Conservation (phyloP, 2,888 invertebrate species). For the Ferdinandea cuprea region DNA sequence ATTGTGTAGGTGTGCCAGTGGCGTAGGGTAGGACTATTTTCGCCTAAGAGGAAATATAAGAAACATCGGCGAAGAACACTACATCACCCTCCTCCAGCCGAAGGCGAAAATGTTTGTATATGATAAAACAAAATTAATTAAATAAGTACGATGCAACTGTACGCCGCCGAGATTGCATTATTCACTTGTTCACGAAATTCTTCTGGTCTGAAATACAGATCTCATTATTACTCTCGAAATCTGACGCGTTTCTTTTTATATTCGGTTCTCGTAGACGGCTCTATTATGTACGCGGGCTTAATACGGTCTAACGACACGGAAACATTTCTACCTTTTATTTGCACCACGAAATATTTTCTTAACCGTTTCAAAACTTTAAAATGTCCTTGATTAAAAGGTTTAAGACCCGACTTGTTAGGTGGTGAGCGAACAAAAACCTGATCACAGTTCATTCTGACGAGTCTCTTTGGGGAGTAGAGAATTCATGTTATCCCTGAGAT, state of each 20-base stretch:
- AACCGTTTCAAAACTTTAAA: conserved; percentile 11
- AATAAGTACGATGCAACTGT: neutral
- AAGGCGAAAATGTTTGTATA: conserved; percentile 1
- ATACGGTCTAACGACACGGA: conserved; percentile 10
- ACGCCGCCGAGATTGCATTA: neutral
- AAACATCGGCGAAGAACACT: conserved; percentile 13
- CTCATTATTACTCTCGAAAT: neutral
- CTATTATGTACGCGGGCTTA: too few relatives aligned
- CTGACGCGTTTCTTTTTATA: conserved; percentile 1
- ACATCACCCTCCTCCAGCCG: conserved; percentile 7
- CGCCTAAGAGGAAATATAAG: too few relatives aligned
- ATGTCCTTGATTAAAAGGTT: conserved; percentile 19
- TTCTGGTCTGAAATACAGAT: neutral
- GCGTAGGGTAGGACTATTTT: too few relatives aligned
- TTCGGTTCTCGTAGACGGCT: neutral
- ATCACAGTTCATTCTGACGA: conserved; percentile 15
- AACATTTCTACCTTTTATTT: conserved; percentile 28
- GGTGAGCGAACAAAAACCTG: conserved; percentile 24
- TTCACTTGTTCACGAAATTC: neutral
- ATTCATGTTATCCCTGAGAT: conserved; percentile 16
- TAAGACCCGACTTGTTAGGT: conserved; percentile 19
- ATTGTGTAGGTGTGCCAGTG: too few relatives aligned
- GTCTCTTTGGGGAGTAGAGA: conserved; percentile 3
- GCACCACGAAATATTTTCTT: conserved; percentile 29
- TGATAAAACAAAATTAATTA: conserved; percentile 9